These are phyloP conservation scores for Turdus rufiventris DNA, from an alignment of 2,113 vertebrate genomes.

Conservation along the genomic window DNA sequence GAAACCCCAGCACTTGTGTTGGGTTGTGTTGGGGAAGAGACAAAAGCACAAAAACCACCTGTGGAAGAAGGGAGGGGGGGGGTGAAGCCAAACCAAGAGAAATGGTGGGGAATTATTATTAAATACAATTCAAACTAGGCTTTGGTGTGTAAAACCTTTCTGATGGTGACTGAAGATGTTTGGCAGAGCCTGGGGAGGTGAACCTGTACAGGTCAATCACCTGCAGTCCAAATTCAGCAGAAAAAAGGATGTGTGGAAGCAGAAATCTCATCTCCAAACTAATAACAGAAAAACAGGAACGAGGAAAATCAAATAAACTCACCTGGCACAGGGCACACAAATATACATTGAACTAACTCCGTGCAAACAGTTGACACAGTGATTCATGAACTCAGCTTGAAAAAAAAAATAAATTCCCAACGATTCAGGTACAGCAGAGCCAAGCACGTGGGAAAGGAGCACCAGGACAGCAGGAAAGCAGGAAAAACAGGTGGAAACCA, in stretches of 20 bases:
- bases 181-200: neutral
- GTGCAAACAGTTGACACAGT: neutral
- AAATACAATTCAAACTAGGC: neutral
- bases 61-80: neutral
- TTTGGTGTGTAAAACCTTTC: neutral
- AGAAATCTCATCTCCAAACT: neutral
- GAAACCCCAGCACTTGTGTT: neutral
- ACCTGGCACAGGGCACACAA: neutral
- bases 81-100: neutral
- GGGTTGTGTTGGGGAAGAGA: neutral
- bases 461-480: neutral
- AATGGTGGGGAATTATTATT: neutral
- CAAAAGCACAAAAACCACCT: neutral
- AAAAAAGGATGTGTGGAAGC: neutral
- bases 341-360: neutral
- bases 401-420: neutral
- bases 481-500: neutral
- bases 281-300: rapidly evolving
- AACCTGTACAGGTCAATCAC: neutral
- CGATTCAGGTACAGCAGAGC: rapidly evolving
- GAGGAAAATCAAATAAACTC: neutral
- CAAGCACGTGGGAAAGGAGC: neutral
- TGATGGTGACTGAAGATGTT: neutral
- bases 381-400: neutral
- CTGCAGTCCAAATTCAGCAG: neutral